Percentiles rank a stretch among this genome's conserved stretches.
These are phyloP conservation scores for Siniperca knerii DNA, from an alignment of 2,113 vertebrate genomes.

Conservation along the genomic window DNA sequence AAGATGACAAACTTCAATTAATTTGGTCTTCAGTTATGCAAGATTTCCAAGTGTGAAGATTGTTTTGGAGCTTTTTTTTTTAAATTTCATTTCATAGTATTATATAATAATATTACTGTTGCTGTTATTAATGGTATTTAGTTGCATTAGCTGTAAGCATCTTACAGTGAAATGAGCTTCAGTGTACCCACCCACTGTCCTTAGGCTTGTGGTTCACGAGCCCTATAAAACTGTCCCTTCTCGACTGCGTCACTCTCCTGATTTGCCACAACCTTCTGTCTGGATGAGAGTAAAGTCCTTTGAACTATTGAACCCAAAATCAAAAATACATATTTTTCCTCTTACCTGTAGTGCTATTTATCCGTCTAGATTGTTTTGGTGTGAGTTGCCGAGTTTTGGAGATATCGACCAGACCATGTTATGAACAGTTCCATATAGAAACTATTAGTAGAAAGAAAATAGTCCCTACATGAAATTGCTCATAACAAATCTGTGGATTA, in stretches of 20 bases:
- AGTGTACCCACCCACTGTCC: constrained; percentile 53
- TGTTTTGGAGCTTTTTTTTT: constrained; percentile 55
- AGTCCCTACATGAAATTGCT: no score
- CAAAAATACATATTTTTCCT: no score
- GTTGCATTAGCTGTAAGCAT: constrained; percentile 65
- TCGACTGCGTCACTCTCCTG: constrained; percentile 19
- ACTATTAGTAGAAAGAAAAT: no score
- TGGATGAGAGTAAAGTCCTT: constrained; percentile 28
- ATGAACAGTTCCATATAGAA: no score
- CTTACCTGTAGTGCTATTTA: no score
- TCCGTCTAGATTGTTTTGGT: no score
- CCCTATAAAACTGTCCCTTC: constrained; percentile 27
- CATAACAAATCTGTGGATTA: no score
- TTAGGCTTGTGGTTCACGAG: constrained; percentile 53
- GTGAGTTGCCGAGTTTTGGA: no score
- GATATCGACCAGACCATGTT: no score
- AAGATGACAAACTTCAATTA: constrained; percentile 48
- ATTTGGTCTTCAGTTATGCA: constrained; percentile 74
- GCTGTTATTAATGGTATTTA: constrained; percentile 62
- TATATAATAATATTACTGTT: constrained; percentile 62
- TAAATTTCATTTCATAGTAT: constrained; percentile 63
- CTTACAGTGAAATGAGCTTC: constrained; percentile 65
- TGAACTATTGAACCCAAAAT: constrained; percentile 1
- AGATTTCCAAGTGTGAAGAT: constrained; percentile 62
- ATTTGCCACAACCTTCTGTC: constrained; percentile 22